A percentile compares a stretch with the other conserved stretches of the same genome.
Evolutionary conservation across 1,140 invertebrate species (phyloP).

Genomic region (Penaeus vannamei): DNA sequence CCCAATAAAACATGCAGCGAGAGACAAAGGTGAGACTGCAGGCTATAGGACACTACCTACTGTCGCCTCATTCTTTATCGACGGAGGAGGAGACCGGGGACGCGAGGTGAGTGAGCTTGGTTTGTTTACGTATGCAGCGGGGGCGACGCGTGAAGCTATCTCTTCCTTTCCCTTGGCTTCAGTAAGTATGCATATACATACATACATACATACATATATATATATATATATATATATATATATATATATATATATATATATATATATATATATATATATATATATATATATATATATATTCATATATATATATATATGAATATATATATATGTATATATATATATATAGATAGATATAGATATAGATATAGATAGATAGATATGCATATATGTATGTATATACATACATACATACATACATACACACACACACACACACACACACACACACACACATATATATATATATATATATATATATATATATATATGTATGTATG

Average conservation of each 20-base stretch:
- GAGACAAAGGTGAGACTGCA: no score
- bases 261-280: constrained; percentile 30
- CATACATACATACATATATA: constrained; percentile 26
- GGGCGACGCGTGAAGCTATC: no score
- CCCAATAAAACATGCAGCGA: no score
- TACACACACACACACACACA: neutral
- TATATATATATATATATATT: constrained; percentile 30
- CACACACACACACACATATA: neutral
- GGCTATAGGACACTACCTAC: no score
- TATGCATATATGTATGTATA: constrained; percentile 30
- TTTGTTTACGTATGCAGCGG: no score
- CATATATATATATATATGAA: constrained; percentile 10
- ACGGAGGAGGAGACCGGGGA: no score
- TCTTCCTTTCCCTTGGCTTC: neutral
- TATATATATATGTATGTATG: constrained; percentile 30
- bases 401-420: no score
- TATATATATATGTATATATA: constrained; percentile 26
- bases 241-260: constrained; percentile 33
- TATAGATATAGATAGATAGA: constrained; percentile 14
- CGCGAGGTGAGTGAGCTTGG: no score
- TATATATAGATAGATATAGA: constrained; percentile 20
- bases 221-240: constrained; percentile 14
- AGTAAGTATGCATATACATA: neutral
- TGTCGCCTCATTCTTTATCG: no score
- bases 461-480: constrained; percentile 16